Conservation (phyloP, 2,797 vertebrate species). For the Sphenopsis melanotis region DNA sequence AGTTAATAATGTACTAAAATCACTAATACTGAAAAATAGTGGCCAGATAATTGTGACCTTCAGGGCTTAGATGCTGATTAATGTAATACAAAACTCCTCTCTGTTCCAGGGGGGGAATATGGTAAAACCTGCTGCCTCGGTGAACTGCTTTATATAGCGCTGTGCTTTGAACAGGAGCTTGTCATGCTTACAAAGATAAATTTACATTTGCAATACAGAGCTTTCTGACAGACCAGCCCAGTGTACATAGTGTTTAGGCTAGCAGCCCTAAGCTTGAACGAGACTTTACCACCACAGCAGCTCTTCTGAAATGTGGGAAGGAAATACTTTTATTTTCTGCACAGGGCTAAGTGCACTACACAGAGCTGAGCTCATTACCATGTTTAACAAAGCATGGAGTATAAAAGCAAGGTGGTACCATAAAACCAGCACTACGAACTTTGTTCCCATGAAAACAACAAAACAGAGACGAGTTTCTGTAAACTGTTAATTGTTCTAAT, state of each 20-base stretch:
- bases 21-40: slow-evolving; percentile 55
- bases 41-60: slow-evolving; percentile 64
- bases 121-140: not conserved
- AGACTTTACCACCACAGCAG: not conserved
- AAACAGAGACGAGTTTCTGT: not conserved
- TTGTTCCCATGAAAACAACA: not conserved
- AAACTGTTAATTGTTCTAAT: slow-evolving; percentile 10
- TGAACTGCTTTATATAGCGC: not conserved
- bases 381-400: slow-evolving; percentile 20
- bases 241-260: not conserved
- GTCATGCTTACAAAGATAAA: slow-evolving; percentile 3
- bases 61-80: slow-evolving; percentile 44
- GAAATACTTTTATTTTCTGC: slow-evolving; percentile 58
- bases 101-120: not conserved
- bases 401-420: slow-evolving; percentile 38
- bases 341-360: not conserved
- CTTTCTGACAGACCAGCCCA: not conserved
- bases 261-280: not conserved
- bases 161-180: slow-evolving; percentile 12
- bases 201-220: not conserved
- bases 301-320: not conserved
- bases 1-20: slow-evolving; percentile 57
- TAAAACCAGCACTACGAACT: not conserved
- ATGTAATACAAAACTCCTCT: slow-evolving; percentile 36
- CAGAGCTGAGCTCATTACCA: not conserved